phyloP scores from a whole-genome alignment of 2,888 invertebrate genomes.

The Ephialtes manifestator region DNA sequence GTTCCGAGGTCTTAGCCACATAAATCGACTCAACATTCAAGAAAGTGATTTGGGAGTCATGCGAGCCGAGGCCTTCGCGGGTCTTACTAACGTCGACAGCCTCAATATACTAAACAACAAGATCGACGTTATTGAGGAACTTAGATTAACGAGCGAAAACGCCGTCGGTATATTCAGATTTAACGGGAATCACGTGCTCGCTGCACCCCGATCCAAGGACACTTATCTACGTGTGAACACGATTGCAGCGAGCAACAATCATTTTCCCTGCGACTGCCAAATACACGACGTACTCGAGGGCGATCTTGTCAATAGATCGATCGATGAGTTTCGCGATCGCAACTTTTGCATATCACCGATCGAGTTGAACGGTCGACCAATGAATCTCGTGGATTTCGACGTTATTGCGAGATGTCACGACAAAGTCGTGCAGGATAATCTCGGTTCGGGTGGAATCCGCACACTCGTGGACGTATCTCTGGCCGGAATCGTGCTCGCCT shows the following conservation, averaged over 20 bases:
- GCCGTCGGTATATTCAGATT: slow-evolving; percentile 91
- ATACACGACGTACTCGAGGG: slow-evolving; percentile 92
- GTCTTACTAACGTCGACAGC: slow-evolving; percentile 90
- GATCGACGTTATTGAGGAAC: slow-evolving; percentile 93
- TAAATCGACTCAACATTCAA: slow-evolving; percentile 92
- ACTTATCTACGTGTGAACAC: slow-evolving; percentile 91
- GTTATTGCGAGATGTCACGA: slow-evolving; percentile 90
- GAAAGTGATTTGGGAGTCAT: slow-evolving; percentile 94
- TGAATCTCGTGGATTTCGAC: slow-evolving; percentile 90
- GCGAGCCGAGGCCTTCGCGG: slow-evolving; percentile 91
- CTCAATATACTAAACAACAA: slow-evolving; percentile 94
- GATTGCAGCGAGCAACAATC: slow-evolving; percentile 92
- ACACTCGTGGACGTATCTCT: slow-evolving; percentile 19
- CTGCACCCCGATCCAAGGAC: slow-evolving; percentile 90
- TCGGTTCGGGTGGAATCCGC: slow-evolving; percentile 84
- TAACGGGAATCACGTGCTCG: slow-evolving; percentile 94
- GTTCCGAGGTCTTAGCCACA: slow-evolving; percentile 92
- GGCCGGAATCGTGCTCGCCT: neutral
- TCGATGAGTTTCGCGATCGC: slow-evolving; percentile 86
- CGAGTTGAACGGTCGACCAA: slow-evolving; percentile 92
- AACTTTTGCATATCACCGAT: slow-evolving; percentile 95
- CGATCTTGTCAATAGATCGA: slow-evolving; percentile 90
- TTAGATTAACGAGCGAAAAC: slow-evolving; percentile 91
- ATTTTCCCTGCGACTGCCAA: slow-evolving; percentile 95
- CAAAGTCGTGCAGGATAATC: slow-evolving; percentile 89